A percentile compares a stretch with the other conserved stretches of the same genome.
Conservation (phyloP, 2,888 invertebrate genomes). For the Gnatocerus cornutus region DNA sequence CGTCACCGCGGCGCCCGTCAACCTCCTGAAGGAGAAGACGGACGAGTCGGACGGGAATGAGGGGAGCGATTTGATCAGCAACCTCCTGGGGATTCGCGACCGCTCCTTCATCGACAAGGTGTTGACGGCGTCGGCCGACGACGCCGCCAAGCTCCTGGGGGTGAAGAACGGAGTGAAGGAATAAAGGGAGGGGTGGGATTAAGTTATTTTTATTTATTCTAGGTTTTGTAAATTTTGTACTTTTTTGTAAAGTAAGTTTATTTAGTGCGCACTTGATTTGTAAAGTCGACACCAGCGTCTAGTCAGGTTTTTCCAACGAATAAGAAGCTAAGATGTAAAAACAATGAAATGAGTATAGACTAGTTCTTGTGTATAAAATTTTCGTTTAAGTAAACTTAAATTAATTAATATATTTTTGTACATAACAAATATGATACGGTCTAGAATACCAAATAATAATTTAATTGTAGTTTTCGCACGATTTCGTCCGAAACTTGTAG, state of each 20-base stretch:
- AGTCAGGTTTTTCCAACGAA: conserved; percentile 69
- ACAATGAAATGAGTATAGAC: conserved; percentile 60
- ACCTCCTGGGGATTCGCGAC: conserved; percentile 90
- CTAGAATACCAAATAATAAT: conserved; percentile 71
- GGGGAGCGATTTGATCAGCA: conserved; percentile 87
- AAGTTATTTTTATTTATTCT: conserved; percentile 46
- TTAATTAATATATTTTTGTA: conserved; percentile 64
- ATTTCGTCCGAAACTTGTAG: conserved; percentile 45
- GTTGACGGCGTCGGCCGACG: conserved; percentile 87
- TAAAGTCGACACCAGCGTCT: conserved; percentile 56
- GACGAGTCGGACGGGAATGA: conserved; percentile 72
- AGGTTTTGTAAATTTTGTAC: conserved; percentile 48
- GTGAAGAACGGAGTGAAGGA: conserved; percentile 74
- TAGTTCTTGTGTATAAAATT: conserved; percentile 60
- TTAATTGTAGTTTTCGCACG: conserved; percentile 53
- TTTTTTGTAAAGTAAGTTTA: conserved; percentile 36
- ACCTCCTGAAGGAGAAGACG: conserved; percentile 67
- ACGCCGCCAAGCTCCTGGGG: conserved; percentile 90
- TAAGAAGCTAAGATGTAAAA: conserved; percentile 47
- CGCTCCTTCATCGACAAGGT: conserved; percentile 89
- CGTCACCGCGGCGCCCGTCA: conserved; percentile 51
- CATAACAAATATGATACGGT: conserved; percentile 67
- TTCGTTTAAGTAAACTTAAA: conserved; percentile 49
- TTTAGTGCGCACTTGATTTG: neutral
- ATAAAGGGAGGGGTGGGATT: conserved; percentile 46